phyloP scores from a whole-genome alignment of 2,888 invertebrate genomes.

The Andrena bucephala region DNA sequence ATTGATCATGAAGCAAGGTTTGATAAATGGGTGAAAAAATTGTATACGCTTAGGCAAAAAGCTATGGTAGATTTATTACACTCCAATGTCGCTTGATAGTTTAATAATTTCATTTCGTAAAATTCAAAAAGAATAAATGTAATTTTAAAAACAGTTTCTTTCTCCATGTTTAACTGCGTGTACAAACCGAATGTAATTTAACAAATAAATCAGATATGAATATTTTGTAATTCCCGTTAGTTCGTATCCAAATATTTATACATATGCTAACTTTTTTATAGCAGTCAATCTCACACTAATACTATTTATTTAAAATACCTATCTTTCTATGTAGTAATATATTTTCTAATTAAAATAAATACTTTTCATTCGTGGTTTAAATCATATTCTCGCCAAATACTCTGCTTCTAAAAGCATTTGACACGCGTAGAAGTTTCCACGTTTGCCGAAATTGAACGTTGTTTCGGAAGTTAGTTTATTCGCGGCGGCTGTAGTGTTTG shows the following conservation, averaged over 20 bases:
- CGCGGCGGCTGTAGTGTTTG: not conserved
- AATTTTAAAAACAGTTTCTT: not conserved
- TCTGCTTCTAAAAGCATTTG: not conserved
- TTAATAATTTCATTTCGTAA: slow-evolving; percentile 11
- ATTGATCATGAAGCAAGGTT: slow-evolving; percentile 89
- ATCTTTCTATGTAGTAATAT: not conserved
- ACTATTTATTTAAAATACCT: not conserved
- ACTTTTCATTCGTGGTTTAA: not conserved
- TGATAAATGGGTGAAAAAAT: slow-evolving; percentile 92
- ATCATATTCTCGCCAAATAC: not conserved
- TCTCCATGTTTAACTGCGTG: slow-evolving; percentile 1
- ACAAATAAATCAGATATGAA: slow-evolving; percentile 8
- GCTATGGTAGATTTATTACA: slow-evolving; percentile 85
- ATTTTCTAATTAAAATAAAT: not conserved
- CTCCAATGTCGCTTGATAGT: slow-evolving; percentile 58
- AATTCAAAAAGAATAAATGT: slow-evolving; percentile 25
- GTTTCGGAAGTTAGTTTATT: not conserved
- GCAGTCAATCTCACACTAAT: not conserved
- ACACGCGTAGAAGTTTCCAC: not conserved
- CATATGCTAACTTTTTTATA: not conserved
- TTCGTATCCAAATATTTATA: not conserved
- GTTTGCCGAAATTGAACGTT: not conserved
- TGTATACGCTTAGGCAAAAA: slow-evolving; percentile 89
- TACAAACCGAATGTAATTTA: slow-evolving; percentile 17
- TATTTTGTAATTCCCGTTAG: slow-evolving; percentile 1